phyloP scores from a whole-genome alignment of 2,888 invertebrate species.

The Fragum fragum region DNA sequence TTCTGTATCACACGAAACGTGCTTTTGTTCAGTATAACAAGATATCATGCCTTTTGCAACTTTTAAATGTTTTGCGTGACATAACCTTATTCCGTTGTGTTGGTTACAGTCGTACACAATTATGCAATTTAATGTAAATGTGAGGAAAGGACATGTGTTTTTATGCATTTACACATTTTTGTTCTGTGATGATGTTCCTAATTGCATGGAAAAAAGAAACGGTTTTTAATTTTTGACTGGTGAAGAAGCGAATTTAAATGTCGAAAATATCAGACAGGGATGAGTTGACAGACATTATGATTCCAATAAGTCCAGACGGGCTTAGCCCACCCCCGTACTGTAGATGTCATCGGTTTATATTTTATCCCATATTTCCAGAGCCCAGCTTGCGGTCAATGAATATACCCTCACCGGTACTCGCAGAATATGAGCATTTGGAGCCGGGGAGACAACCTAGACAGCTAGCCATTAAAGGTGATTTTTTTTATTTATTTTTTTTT shows the following conservation, averaged over 20 bases:
- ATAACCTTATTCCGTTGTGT: too few relatives aligned
- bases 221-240: too few relatives aligned
- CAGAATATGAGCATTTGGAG: conserved; percentile 30
- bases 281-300: conserved; percentile 28
- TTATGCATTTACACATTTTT: too few relatives aligned
- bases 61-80: too few relatives aligned
- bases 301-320: conserved; percentile 46
- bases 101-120: too few relatives aligned
- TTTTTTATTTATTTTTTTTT: too few relatives aligned
- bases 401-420: background rate
- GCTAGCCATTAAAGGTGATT: conserved; percentile 40
- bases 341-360: conserved; percentile 59
- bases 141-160: too few relatives aligned
- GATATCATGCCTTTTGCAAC: too few relatives aligned
- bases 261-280: background rate
- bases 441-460: conserved; percentile 13
- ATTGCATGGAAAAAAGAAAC: too few relatives aligned
- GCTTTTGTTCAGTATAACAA: background rate
- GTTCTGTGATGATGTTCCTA: too few relatives aligned
- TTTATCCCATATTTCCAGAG: conserved; percentile 62
- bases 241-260: background rate
- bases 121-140: too few relatives aligned
- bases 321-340: conserved; percentile 61
- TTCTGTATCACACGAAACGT: background rate
- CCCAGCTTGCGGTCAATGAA: conserved; percentile 30